Conservation (phyloP, 2,797 vertebrate genomes). For the Selene dorsalis region DNA sequence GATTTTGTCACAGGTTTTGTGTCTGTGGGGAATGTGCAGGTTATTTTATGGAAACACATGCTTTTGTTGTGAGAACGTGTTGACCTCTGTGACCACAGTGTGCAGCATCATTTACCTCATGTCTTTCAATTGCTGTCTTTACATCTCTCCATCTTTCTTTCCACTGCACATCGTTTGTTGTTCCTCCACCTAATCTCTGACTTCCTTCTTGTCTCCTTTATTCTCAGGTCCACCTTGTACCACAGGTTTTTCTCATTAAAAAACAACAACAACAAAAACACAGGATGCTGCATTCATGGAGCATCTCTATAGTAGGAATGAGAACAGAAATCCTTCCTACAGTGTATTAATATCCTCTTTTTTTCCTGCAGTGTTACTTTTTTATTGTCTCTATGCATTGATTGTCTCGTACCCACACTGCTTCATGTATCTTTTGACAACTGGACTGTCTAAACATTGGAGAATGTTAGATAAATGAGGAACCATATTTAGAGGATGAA, state of each 20-base stretch:
- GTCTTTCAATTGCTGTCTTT: neutral
- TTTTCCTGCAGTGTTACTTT: neutral
- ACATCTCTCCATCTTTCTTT: neutral
- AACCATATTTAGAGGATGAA: neutral
- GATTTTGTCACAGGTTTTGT: neutral
- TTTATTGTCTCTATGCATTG: neutral
- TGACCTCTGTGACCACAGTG: neutral
- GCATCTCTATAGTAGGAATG: neutral
- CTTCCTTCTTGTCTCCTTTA: neutral
- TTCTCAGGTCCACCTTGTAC: neutral
- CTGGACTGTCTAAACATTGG: neutral
- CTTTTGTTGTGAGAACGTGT: neutral
- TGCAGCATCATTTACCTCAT: neutral
- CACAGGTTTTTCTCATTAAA: neutral
- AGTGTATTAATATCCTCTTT: conserved; percentile 1
- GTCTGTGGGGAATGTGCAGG: neutral
- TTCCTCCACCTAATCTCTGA: neutral
- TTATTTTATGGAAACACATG: neutral
- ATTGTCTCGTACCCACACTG: neutral
- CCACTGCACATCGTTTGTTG: neutral
- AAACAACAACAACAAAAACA: neutral
- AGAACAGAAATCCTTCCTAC: neutral
- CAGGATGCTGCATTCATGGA: neutral
- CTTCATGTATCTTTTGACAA: neutral
- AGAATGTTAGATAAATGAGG: neutral